Conservation (phyloP, 2,113 vertebrate genomes). For the Monarcha castaneiventris region DNA sequence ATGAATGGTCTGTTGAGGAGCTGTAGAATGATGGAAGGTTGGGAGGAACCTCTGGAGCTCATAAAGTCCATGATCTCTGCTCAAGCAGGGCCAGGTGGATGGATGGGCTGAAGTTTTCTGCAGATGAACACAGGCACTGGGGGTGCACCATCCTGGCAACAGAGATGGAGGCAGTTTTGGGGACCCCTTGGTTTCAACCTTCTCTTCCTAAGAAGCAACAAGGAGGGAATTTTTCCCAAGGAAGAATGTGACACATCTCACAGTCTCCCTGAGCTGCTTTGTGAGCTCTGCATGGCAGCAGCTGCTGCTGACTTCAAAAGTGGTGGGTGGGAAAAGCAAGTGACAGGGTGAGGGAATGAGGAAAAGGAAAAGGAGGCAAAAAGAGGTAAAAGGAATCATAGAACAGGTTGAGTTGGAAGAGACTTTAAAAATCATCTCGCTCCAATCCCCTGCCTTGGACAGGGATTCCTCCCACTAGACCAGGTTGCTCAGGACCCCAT, state of each 20-base stretch:
- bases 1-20: neutral
- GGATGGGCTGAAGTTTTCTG: neutral
- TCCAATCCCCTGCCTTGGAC: neutral
- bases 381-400: neutral
- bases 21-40: neutral
- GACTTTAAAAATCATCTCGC: neutral
- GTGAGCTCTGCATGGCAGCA: neutral
- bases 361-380: neutral
- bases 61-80: neutral
- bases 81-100: neutral
- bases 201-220: rapidly evolving
- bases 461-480: neutral
- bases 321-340: neutral
- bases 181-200: neutral
- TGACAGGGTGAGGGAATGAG: neutral
- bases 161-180: neutral
- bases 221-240: neutral
- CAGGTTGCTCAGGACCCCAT: neutral
- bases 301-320: neutral
- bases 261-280: neutral
- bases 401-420: neutral
- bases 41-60: neutral
- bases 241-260: neutral
- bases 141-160: neutral
- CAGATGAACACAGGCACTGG: neutral